Percentiles rank a stretch among this genome's conserved stretches.
Evolutionary conservation across 1,140 invertebrate species (phyloP).

Genomic region (Psix sp.): DNA sequence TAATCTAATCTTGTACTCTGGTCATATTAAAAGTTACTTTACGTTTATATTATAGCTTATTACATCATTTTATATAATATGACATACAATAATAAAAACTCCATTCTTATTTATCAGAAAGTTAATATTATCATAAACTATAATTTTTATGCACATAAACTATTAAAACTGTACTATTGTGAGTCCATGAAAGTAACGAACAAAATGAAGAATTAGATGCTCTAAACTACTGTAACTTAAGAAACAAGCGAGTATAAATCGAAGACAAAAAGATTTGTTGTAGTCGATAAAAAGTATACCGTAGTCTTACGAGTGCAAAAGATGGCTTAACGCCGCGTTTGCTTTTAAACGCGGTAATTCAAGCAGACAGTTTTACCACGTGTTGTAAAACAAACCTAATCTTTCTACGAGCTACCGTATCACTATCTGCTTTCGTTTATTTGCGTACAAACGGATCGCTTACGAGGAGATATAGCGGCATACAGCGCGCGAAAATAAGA

Average conservation of each 20-base stretch:
- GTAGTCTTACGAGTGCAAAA: constrained; percentile 28
- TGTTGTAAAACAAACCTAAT: constrained; percentile 77
- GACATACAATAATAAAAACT: too few relatives aligned
- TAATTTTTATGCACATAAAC: too few relatives aligned
- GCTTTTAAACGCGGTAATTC: constrained; percentile 67
- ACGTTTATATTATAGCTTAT: too few relatives aligned
- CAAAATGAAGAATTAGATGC: too few relatives aligned
- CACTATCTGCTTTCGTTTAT: constrained; percentile 66
- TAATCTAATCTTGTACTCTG: too few relatives aligned
- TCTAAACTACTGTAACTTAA: too few relatives aligned
- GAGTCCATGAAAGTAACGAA: too few relatives aligned
- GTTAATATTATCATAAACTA: too few relatives aligned
- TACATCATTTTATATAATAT: too few relatives aligned
- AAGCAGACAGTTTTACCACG: constrained; percentile 74
- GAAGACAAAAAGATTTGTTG: constrained; percentile 40
- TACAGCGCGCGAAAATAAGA: constrained; percentile 41
- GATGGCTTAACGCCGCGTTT: constrained; percentile 49
- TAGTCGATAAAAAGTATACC: constrained; percentile 50
- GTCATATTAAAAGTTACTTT: too few relatives aligned
- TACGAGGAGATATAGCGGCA: constrained; percentile 41
- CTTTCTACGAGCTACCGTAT: constrained; percentile 73
- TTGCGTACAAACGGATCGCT: constrained; percentile 53
- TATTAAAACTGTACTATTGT: too few relatives aligned
- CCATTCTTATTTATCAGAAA: too few relatives aligned
- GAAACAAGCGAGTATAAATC: constrained; percentile 37